Conservation (phyloP, 2,888 invertebrate species). For the Tupiocoris notatus region DNA sequence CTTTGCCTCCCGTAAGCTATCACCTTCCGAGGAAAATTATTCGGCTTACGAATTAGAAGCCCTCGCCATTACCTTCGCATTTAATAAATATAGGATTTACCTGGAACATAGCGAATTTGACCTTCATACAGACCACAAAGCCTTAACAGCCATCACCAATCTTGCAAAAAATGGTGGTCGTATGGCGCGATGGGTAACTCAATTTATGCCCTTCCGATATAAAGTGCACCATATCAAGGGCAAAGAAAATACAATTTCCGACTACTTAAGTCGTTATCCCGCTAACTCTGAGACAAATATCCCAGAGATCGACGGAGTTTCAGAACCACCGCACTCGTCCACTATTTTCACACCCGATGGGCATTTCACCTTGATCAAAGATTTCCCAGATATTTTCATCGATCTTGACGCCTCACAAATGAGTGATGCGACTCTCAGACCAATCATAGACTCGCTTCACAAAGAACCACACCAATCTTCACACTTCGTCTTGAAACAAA, state of each 20-base stretch:
- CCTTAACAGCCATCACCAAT: slow-evolving; percentile 2
- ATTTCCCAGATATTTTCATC: slow-evolving; percentile 21
- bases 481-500: neutral
- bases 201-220: too few relatives aligned
- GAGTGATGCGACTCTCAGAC: neutral
- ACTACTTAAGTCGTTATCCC: slow-evolving; percentile 1
- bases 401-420: neutral
- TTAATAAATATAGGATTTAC: neutral
- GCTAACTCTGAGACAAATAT: too few relatives aligned
- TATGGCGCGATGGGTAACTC: neutral
- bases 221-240: too few relatives aligned
- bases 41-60: slow-evolving; percentile 24
- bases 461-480: neutral
- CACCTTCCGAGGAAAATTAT: neutral
- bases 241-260: too few relatives aligned
- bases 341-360: neutral
- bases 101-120: slow-evolving; percentile 1
- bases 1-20: too few relatives aligned
- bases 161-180: slow-evolving; percentile 19
- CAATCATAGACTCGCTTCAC: neutral
- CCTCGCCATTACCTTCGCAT: neutral
- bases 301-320: too few relatives aligned
- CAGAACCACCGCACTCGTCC: neutral
- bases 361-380: neutral
- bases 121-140: slow-evolving; percentile 9